phyloP scores from a whole-genome alignment of 2,797 vertebrate genomes.

The Phrynocephalus guinanensis region DNA sequence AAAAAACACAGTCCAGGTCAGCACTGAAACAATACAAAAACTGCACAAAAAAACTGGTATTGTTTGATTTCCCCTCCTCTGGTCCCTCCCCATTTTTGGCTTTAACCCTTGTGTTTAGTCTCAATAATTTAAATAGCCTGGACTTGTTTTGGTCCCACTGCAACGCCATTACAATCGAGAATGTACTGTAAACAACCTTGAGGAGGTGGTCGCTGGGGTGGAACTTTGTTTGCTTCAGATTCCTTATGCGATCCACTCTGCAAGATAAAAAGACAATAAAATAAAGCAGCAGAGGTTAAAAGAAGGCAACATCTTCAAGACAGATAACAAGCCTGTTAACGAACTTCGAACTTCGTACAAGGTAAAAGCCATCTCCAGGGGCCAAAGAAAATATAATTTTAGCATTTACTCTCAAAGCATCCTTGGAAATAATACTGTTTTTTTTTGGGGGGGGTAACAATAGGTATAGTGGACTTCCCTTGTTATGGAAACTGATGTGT shows the following conservation, averaged over 20 bases:
- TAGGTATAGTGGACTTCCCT: too few relatives aligned
- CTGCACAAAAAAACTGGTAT: conserved; percentile 64
- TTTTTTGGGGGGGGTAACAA: too few relatives aligned
- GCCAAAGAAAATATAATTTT: not conserved
- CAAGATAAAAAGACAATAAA: conserved; percentile 62
- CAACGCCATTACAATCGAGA: conserved; percentile 92
- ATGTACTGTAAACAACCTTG: conserved; percentile 98
- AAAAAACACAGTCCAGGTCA: conserved; percentile 91
- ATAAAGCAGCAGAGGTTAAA: conserved; percentile 71
- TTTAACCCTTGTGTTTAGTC: conserved; percentile 75
- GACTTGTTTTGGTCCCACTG: conserved; percentile 91
- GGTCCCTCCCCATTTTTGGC: conserved; percentile 66
- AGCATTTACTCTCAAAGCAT: too few relatives aligned
- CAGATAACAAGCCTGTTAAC: not conserved
- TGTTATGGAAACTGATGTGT: not conserved
- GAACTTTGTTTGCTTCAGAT: conserved; percentile 89
- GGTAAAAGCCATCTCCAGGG: conserved; percentile 2
- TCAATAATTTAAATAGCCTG: conserved; percentile 81
- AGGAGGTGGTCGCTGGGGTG: conserved; percentile 90
- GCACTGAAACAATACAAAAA: conserved; percentile 80
- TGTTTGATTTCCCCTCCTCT: conserved; percentile 63
- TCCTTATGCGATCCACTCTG: conserved; percentile 91
- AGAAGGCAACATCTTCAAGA: conserved; percentile 44
- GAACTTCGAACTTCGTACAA: not conserved
- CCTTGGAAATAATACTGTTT: too few relatives aligned